Evolutionary conservation across 2,888 invertebrate species (phyloP), one percentile per base, ranked within the genome.

Genomic region (Serripes groenlandicus): DNA sequence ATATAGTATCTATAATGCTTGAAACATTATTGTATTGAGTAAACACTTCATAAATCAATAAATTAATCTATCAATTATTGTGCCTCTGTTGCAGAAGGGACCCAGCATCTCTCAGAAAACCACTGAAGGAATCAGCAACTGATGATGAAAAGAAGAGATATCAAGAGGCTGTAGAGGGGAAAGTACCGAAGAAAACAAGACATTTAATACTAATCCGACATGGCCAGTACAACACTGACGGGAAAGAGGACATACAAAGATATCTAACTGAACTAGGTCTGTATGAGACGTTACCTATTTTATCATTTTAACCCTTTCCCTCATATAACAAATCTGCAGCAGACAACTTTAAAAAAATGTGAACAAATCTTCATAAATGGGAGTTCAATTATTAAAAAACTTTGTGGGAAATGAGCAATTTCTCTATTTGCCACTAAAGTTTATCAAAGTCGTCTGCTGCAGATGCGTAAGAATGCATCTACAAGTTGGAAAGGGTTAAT

Each of bases 171-270:
- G 52, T 69, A 21, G 54, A 66, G 23, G 42, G 70, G 18, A 83
- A 77, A 49, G 69, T 75, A 4, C 91, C 92, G 9, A 91, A 78
- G 30, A 97, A 97, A 0, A 96, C 96, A 0, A 95, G 99, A n/a
- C 98, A 99, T 94, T 94, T 99, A 72, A 96, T 99, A 89, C 95
- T 99, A 23, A 97, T 99, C 80, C 96, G 99, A 56, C 99, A 99
- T 94, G 99, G 99, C 0, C 99, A 99, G 94, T 99, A 99, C 93
- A 96, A 98, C 91, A 95, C 97, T 56, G 95, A 96, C 15, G 98
- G 97, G 15, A 21, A 28, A 32, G n/a, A 49, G n/a, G 54, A 98
- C 93, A 95, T 96, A 7, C 97, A 97, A 30, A 96, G 97, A 91
- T 95, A 95, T 73, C 96, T 99, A 18, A 99, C 99, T 0, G 96